Evolutionary conservation across 2,797 vertebrate genomes (phyloP).

Genomic region (Hemibagrus guttatus): DNA sequence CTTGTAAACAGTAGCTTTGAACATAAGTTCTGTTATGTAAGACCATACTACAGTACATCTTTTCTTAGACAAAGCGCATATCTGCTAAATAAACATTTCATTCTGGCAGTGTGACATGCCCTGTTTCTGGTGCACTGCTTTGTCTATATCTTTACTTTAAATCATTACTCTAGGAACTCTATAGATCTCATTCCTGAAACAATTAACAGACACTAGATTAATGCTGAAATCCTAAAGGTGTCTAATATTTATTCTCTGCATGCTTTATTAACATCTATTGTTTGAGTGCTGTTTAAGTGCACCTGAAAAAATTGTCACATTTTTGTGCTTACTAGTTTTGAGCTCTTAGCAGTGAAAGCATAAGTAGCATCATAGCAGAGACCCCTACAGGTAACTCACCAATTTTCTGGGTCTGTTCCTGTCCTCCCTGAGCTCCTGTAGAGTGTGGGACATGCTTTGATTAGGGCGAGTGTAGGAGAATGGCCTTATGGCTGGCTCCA

Average conservation of each 20-base stretch:
- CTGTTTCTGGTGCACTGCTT: neutral
- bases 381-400: conserved; percentile 84
- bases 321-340: neutral
- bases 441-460: conserved; percentile 68
- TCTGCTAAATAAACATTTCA: neutral
- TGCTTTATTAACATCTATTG: neutral
- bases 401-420: conserved; percentile 86
- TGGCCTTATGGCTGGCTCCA: conserved; percentile 69
- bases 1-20: neutral
- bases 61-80: neutral
- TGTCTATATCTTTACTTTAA: conserved; percentile 1
- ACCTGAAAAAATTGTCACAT: neutral
- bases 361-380: conserved; percentile 1
- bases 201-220: neutral
- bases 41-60: neutral
- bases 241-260: neutral
- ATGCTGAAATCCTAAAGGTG: neutral
- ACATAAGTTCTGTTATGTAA: neutral
- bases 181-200: too few species aligned
- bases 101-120: neutral
- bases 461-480: conserved; percentile 80
- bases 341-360: too few species aligned
- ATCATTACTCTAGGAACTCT: neutral
- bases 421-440: conserved; percentile 85
- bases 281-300: neutral